Percentiles rank a stretch among this genome's conserved stretches.
Evolutionary conservation across 1,140 invertebrate genomes (phyloP).

Genomic region (Euwallacea similis): DNA sequence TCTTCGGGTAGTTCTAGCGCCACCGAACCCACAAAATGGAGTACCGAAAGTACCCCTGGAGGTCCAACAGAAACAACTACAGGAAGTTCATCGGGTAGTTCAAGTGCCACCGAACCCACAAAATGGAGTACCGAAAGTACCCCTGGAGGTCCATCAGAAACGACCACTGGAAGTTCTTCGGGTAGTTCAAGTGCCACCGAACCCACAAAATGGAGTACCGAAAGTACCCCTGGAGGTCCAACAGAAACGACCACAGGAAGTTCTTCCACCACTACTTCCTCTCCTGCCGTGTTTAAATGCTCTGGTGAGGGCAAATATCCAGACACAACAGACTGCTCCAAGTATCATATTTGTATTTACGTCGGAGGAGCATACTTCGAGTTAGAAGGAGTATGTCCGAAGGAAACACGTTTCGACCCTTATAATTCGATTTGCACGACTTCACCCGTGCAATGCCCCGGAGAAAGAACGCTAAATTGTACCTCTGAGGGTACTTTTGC

Average conservation of each 20-base stretch:
- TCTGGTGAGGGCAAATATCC: conserved; percentile 42
- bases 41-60: no score
- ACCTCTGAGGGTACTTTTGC: conserved; percentile 35
- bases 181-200: no score
- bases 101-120: background rate
- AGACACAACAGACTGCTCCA: conserved; percentile 40
- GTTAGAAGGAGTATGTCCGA: conserved; percentile 37
- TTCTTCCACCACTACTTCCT: background rate
- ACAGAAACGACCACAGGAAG: background rate
- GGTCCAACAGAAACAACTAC: no score
- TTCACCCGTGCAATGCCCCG: conserved; percentile 46
- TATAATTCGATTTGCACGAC: conserved; percentile 42
- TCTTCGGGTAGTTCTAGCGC: no score
- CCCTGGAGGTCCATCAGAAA: background rate
- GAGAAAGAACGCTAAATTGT: conserved; percentile 39
- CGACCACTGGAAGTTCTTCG: background rate
- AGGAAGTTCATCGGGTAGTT: background rate
- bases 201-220: no score
- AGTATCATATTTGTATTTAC: conserved; percentile 44
- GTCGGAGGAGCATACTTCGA: conserved; percentile 32
- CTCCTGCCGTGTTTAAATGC: conserved; percentile 28
- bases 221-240: no score
- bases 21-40: no score
- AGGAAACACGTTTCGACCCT: conserved; percentile 41
- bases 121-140: background rate